A percentile compares a stretch with the other conserved stretches of the same genome.
These are phyloP conservation scores for Trichoplusia ni DNA, from an alignment of 1,140 invertebrate species.

Conservation along the genomic window DNA sequence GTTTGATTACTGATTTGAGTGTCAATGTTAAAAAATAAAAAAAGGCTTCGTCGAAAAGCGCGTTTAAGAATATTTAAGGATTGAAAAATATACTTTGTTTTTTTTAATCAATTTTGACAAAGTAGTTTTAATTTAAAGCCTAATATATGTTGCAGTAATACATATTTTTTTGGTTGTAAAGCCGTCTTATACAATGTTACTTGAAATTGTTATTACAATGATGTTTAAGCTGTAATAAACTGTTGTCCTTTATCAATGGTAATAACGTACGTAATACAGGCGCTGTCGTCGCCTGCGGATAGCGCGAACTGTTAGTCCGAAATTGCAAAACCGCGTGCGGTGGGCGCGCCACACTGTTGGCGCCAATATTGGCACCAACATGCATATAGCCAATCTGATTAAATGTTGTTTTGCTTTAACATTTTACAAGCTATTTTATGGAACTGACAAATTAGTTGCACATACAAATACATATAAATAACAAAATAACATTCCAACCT, in stretches of 20 bases:
- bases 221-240: background rate
- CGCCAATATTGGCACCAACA: constrained; percentile 53
- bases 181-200: no score
- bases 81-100: no score
- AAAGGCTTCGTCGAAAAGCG: no score
- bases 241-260: constrained; percentile 19
- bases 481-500: background rate
- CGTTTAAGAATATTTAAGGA: no score
- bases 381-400: constrained; percentile 14
- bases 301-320: constrained; percentile 67
- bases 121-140: background rate
- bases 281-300: constrained; percentile 64
- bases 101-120: background rate
- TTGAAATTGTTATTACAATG: no score
- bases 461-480: background rate
- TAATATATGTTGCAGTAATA: no score
- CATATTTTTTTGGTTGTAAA: no score
- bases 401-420: background rate
- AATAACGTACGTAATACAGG: constrained; percentile 46
- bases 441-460: background rate
- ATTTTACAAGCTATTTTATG: background rate
- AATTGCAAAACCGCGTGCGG: constrained; percentile 73
- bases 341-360: constrained; percentile 37
- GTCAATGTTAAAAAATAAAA: no score
- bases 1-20: background rate